Evolutionary conservation across 2,888 invertebrate species (phyloP).

Genomic region (Timema cristinae): DNA sequence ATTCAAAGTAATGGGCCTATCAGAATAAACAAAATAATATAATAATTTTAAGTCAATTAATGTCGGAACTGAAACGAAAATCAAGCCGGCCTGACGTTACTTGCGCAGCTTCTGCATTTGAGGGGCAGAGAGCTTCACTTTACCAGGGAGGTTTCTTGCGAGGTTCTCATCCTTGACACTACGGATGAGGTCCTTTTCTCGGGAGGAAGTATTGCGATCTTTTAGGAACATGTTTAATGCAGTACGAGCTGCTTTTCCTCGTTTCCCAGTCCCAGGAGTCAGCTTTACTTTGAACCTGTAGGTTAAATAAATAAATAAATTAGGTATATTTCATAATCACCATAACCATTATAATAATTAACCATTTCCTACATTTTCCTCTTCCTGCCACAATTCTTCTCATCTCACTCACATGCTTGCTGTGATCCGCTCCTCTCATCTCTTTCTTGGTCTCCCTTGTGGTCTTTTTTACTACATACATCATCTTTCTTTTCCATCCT

Average conservation of each 20-base stretch:
- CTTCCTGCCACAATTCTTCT: no score
- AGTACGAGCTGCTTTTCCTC: conserved; percentile 93
- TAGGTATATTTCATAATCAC: no score
- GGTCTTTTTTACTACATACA: no score
- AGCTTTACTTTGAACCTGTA: conserved; percentile 89
- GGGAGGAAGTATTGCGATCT: conserved; percentile 65
- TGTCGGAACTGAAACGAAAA: conserved; percentile 27
- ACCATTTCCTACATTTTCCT: no score
- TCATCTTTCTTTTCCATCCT: no score
- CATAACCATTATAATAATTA: no score
- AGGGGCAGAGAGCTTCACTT: conserved; percentile 91
- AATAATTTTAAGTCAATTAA: conserved; percentile 21
- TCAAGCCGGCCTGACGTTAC: neutral
- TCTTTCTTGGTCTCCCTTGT: no score
- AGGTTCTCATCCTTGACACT: conserved; percentile 89
- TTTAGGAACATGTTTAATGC: conserved; percentile 84
- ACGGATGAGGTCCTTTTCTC: conserved; percentile 88
- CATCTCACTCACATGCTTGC: no score
- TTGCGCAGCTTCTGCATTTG: conserved; percentile 51
- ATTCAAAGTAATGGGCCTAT: no score
- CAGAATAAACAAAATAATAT: no score
- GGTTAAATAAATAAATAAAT: no score
- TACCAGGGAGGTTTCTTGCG: conserved; percentile 93
- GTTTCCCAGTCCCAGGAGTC: conserved; percentile 88
- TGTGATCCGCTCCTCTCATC: no score